Evolutionary conservation across 2,888 invertebrate genomes (phyloP), one percentile per base, ranked within the genome.

Genomic region (Mythimna impura): DNA sequence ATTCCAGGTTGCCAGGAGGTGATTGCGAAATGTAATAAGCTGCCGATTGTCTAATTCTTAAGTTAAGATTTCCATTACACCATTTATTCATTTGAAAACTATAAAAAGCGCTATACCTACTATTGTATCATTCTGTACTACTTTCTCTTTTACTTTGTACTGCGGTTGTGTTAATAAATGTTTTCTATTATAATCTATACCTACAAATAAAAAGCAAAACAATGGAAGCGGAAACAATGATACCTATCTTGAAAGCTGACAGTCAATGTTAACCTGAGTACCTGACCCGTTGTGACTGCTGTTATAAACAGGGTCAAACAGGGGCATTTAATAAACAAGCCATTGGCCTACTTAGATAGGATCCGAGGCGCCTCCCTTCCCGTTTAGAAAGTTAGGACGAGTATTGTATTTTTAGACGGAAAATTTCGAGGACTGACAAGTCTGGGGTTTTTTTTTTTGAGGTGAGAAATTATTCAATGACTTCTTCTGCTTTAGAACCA

Each of bases 271-370:
- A 57, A 64, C 63, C 60, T 25, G 57, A 73, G 66, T 73, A 78
- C 76, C 78, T 78, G 83, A 78, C 82, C 78, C 76, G 84, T 80
- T 83, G 80, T 82, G 81, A 74, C 78, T 79, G 77, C 74, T 78
- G 80, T 78, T 81, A 79, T 76, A 85, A 89, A 89, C 83, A 88
- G 86, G 89, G 89, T 88, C 88, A 86, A 81, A 78, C 79, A 75
- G 64, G 80, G 89, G 89, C 84, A 81, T 84, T 90, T 90, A 88
- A 89, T 91, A 90, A 90, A 90, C 87, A 86, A 85, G 83, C 77
- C 69, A 82, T 87, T 90, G 91, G 89, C 92, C 93, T 84, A 92
- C 81, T 90, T 92, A 86, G 87, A 84, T 84, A 90, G 89, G 86
- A 88, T 82, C 73, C 71, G 66, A 77, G 92, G 90, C 91, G 91